phyloP scores from a whole-genome alignment of 2,113 vertebrate species.

The Typhlomys cinereus region DNA sequence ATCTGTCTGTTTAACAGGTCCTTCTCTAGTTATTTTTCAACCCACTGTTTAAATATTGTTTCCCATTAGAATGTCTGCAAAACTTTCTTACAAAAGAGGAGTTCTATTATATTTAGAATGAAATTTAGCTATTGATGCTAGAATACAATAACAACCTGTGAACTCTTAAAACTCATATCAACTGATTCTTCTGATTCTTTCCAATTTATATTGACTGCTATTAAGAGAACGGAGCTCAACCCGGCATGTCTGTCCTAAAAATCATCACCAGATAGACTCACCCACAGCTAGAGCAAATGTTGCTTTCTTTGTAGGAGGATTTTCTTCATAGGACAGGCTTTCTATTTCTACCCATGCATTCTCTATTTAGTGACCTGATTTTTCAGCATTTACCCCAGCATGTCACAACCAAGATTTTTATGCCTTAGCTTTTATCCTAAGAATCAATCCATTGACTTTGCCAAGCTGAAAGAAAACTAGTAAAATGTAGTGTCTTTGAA shows the following conservation, averaged over 20 bases:
- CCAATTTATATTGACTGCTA: neutral
- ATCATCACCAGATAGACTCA: neutral
- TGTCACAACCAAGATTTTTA: conserved; percentile 1
- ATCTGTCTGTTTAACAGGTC: neutral
- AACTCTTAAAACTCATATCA: neutral
- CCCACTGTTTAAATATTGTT: conserved; percentile 38
- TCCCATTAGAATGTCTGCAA: conserved; percentile 39
- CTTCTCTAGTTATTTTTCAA: neutral
- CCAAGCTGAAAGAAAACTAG: conserved; percentile 40
- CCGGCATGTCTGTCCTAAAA: neutral
- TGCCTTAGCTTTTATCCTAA: neutral
- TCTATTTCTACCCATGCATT: neutral
- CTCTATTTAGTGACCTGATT: conserved; percentile 27
- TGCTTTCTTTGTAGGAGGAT: conserved; percentile 1
- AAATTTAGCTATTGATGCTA: conserved; percentile 32
- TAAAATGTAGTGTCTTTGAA: conserved; percentile 23
- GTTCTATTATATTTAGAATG: neutral
- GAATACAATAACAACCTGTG: neutral
- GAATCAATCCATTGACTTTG: neutral
- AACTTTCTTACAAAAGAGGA: conserved; percentile 14
- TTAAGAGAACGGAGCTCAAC: neutral
- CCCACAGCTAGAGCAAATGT: neutral
- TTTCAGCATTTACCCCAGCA: neutral
- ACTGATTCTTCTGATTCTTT: neutral
- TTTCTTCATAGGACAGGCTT: neutral